These are phyloP conservation scores for Dendropsophus ebraccatus DNA, from an alignment of 2,113 vertebrate genomes.

Conservation along the genomic window DNA sequence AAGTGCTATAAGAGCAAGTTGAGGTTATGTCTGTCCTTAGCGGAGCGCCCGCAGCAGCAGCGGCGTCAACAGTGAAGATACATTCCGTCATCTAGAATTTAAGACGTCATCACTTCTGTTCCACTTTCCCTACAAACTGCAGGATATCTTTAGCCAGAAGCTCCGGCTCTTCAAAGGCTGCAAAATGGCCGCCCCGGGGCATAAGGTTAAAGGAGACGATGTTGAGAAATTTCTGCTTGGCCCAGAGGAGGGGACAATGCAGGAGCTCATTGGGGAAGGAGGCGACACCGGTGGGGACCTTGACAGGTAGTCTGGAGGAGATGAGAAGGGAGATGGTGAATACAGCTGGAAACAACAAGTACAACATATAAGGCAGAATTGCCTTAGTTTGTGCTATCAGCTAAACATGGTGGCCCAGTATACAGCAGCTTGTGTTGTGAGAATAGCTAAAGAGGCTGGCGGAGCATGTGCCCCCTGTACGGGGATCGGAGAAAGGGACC, in stretches of 20 bases:
- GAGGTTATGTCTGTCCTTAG: not conserved
- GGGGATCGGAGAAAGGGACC: too few species aligned
- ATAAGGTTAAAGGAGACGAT: constrained; percentile 75
- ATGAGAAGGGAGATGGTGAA: not conserved
- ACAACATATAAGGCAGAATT: too few species aligned
- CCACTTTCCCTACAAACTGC: constrained; percentile 71
- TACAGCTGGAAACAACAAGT: not conserved
- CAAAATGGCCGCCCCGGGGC: constrained; percentile 74
- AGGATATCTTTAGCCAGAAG: constrained; percentile 73
- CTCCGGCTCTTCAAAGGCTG: constrained; percentile 75
- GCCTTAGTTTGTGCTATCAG: too few species aligned
- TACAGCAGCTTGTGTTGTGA: too few species aligned
- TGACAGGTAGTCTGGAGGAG: constrained; percentile 69
- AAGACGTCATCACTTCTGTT: constrained; percentile 60
- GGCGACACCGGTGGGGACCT: constrained; percentile 72
- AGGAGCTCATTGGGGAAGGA: constrained; percentile 73
- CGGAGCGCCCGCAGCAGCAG: not conserved
- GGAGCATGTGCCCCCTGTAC: too few species aligned
- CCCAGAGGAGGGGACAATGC: constrained; percentile 67
- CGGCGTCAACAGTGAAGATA: not conserved
- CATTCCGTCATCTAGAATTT: not conserved
- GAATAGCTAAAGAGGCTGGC: too few species aligned
- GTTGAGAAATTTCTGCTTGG: constrained; percentile 69
- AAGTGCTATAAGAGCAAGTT: not conserved
- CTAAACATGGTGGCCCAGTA: too few species aligned